These are phyloP conservation scores for Pollenia angustigena DNA, from an alignment of 2,888 invertebrate species.

Conservation along the genomic window DNA sequence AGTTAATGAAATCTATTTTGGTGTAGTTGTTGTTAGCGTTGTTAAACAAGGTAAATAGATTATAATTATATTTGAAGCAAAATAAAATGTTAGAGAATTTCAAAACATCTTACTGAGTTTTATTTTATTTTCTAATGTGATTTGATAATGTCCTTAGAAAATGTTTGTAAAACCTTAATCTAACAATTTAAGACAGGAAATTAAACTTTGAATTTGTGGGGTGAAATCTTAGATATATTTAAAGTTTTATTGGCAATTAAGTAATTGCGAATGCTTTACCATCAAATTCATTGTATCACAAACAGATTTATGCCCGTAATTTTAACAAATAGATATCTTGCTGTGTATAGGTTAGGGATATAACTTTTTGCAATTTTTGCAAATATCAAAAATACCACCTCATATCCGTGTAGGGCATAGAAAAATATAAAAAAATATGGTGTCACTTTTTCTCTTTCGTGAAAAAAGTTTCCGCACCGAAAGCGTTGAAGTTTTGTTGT, in stretches of 20 bases:
- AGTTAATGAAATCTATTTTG: slow-evolving; percentile 58
- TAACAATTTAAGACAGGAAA: not conserved
- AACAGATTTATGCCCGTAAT: too few species aligned
- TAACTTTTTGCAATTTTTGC: too few species aligned
- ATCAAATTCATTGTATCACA: too few species aligned
- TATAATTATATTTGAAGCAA: slow-evolving; percentile 51
- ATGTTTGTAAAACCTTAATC: slow-evolving; percentile 5
- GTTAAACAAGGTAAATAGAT: slow-evolving; percentile 42
- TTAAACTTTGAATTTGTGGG: not conserved
- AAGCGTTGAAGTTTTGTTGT: too few species aligned
- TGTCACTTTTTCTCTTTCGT: too few species aligned
- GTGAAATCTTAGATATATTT: not conserved
- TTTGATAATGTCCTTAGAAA: slow-evolving; percentile 18
- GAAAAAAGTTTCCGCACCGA: too few species aligned
- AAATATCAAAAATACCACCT: too few species aligned
- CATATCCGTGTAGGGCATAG: too few species aligned
- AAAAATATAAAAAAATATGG: too few species aligned
- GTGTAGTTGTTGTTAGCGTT: not conserved
- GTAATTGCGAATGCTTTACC: too few species aligned
- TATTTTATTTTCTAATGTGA: slow-evolving; percentile 13
- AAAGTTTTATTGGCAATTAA: not conserved
- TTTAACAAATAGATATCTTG: too few species aligned
- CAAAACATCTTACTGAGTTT: not conserved
- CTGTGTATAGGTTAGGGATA: too few species aligned
- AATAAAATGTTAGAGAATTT: slow-evolving; percentile 41